phyloP scores from a whole-genome alignment of 1,140 invertebrate species.

The Drosophila sp. region DNA sequence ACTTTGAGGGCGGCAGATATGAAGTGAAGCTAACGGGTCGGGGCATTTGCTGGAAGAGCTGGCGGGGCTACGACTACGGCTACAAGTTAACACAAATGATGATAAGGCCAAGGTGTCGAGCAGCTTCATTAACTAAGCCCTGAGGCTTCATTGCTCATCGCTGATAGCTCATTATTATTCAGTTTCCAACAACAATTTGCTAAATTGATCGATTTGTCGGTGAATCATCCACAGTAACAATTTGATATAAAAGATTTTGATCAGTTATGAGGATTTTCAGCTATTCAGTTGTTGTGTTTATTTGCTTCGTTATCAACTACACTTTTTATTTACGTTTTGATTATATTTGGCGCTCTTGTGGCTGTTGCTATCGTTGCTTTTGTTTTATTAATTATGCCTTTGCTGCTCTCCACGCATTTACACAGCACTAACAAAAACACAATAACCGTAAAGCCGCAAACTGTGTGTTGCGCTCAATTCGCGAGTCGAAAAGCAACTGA shows the following conservation, averaged over 20 bases:
- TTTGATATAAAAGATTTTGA: constrained; percentile 23
- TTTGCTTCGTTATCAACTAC: constrained; percentile 46
- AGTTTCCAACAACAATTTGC: constrained; percentile 8
- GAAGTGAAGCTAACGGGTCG: constrained; percentile 62
- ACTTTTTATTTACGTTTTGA: constrained; percentile 73
- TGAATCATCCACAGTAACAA: constrained; percentile 26
- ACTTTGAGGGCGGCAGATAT: constrained; percentile 56
- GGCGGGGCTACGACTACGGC: constrained; percentile 71
- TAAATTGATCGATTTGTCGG: constrained; percentile 12
- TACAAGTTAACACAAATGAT: constrained; percentile 70
- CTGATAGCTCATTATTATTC: constrained; percentile 21
- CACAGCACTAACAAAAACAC: constrained; percentile 19
- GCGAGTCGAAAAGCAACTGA: constrained; percentile 65
- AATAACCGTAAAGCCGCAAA: constrained; percentile 39
- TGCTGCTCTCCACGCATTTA: constrained; percentile 24
- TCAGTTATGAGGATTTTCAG: constrained; percentile 27
- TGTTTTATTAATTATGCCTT: constrained; percentile 48
- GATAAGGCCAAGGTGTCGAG: constrained; percentile 69
- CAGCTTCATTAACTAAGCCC: constrained; percentile 19
- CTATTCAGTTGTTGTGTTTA: constrained; percentile 16
- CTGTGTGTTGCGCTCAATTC: constrained; percentile 51
- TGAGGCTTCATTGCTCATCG: constrained; percentile 10
- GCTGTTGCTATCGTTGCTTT: constrained; percentile 15
- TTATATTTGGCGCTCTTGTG: constrained; percentile 41
- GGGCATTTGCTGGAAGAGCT: constrained; percentile 70